These are phyloP conservation scores for Casuarius casuarius DNA, from an alignment of 2,113 vertebrate species.

Conservation along the genomic window DNA sequence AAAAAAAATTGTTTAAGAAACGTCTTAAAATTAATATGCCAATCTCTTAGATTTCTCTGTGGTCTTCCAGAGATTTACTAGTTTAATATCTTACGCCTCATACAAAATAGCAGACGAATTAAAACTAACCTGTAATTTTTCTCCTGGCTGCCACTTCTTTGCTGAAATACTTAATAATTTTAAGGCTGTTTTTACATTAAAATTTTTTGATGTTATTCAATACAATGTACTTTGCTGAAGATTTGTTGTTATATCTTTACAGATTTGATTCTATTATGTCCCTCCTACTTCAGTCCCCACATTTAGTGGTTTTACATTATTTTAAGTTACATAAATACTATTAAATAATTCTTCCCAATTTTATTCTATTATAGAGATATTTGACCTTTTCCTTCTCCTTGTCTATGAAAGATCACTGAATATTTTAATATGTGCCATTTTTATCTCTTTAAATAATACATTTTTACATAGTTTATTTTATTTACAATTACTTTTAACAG, in stretches of 20 bases:
- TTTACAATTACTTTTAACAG: neutral
- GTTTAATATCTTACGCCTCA: neutral
- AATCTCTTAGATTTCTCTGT: neutral
- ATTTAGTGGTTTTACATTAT: neutral
- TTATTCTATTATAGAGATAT: neutral
- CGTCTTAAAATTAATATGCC: neutral
- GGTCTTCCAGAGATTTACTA: neutral
- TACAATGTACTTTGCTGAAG: neutral
- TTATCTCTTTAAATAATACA: neutral
- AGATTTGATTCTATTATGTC: neutral
- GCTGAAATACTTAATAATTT: neutral
- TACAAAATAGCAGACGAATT: neutral
- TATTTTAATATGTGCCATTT: neutral
- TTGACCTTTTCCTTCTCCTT: neutral
- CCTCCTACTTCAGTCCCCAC: neutral
- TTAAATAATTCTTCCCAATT: neutral
- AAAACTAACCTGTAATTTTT: constrained; percentile 15
- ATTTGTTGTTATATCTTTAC: neutral
- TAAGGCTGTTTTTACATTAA: neutral
- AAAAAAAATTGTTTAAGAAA: neutral
- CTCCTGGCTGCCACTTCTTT: neutral
- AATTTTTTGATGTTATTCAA: neutral
- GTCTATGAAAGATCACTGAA: neutral
- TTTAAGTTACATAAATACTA: neutral
- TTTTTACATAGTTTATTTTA: neutral